These are phyloP conservation scores for Clytia hemisphaerica DNA, from an alignment of 30 jellyfish, hydroid and myxozoan genomes.

Conservation along the genomic window DNA sequence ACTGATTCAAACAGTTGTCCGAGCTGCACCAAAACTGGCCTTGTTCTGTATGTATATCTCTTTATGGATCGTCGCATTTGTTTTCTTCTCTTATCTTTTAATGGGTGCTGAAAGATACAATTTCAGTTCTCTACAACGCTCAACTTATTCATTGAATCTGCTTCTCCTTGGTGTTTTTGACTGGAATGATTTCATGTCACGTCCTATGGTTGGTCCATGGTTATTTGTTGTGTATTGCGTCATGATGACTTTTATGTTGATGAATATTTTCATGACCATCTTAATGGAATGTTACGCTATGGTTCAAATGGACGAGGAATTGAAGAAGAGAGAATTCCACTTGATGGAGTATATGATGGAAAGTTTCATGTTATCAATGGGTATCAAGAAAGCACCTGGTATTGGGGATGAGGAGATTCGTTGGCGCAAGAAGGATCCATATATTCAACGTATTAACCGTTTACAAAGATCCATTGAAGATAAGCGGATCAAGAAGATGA, in stretches of 20 bases:
- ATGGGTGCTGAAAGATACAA: not conserved
- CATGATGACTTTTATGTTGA: conserved; percentile 1
- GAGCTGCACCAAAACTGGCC: conserved; percentile 7
- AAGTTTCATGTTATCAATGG: not conserved
- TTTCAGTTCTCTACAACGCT: not conserved
- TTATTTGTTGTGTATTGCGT: not conserved
- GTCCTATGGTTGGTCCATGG: not conserved
- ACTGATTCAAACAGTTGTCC: not conserved
- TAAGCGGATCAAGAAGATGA: too few relatives aligned
- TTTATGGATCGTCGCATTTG: not conserved
- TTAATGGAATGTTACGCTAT: not conserved
- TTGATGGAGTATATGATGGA: conserved; percentile 14
- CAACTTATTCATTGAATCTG: not conserved
- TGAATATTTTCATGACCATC: not conserved
- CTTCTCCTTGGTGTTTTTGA: conserved; percentile 5
- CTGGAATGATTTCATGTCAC: not conserved
- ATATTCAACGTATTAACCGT: too few relatives aligned
- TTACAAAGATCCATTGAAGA: too few relatives aligned
- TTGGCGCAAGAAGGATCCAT: too few relatives aligned
- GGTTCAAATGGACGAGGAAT: not conserved
- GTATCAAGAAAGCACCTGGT: conserved; percentile 18
- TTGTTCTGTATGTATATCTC: not conserved
- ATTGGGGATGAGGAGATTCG: too few relatives aligned
- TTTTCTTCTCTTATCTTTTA: not conserved
- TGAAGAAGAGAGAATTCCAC: not conserved